These are phyloP conservation scores for Olivierus martensii DNA, from an alignment of 1,140 invertebrate species.

Conservation along the genomic window DNA sequence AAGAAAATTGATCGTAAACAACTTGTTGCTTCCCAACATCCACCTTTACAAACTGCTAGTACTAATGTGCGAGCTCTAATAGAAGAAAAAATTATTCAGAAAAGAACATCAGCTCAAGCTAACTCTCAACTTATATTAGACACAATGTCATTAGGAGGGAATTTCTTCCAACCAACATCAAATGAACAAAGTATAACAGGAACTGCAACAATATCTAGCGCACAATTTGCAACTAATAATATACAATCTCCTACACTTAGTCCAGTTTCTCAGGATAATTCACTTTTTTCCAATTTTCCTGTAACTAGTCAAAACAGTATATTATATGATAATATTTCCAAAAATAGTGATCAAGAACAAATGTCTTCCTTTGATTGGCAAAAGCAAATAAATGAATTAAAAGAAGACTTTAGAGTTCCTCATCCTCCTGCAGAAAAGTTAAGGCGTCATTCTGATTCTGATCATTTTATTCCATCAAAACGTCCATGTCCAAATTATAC, in stretches of 20 bases:
- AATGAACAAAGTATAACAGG: too few species aligned
- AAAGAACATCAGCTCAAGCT: slow-evolving; percentile 35
- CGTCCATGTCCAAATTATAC: slow-evolving; percentile 26
- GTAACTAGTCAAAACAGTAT: slow-evolving; percentile 5
- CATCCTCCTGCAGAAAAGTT: slow-evolving; percentile 34
- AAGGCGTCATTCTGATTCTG: slow-evolving; percentile 46
- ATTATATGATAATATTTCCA: slow-evolving; percentile 7
- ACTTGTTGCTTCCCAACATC: slow-evolving; percentile 22
- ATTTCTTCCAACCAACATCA: too few species aligned
- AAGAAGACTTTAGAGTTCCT: slow-evolving; percentile 15
- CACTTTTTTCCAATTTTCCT: slow-evolving; percentile 9
- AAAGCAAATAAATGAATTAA: slow-evolving; percentile 12
- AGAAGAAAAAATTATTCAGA: slow-evolving; percentile 82
- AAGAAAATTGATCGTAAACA: slow-evolving; percentile 72
- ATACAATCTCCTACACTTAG: slow-evolving; percentile 5
- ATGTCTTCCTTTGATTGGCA: slow-evolving; percentile 5
- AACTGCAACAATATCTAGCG: too few species aligned
- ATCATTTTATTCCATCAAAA: slow-evolving; percentile 42
- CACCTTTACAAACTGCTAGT: slow-evolving; percentile 71
- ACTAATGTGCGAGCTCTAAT: slow-evolving; percentile 73
- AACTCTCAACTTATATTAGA: too few species aligned
- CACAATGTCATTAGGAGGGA: too few species aligned
- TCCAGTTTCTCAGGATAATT: slow-evolving; percentile 9
- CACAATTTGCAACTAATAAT: too few species aligned
- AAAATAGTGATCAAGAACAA: not conserved